Conservation (phyloP, 2,797 vertebrate species). For the Halcyon leucocephala region DNA sequence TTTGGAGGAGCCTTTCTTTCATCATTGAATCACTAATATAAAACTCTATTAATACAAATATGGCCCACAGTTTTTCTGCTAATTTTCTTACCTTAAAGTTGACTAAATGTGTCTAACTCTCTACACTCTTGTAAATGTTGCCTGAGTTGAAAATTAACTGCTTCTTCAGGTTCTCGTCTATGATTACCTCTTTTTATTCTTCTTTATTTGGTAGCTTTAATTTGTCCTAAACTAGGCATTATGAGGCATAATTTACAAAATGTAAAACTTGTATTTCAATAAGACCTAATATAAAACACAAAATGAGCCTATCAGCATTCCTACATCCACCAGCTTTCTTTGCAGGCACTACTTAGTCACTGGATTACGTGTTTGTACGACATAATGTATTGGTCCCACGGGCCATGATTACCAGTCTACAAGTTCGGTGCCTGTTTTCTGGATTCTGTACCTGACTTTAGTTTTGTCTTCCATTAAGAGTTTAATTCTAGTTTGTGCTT, state of each 20-base stretch:
- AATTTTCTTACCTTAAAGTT: not conserved
- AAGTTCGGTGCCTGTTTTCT: not conserved
- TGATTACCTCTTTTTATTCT: not conserved
- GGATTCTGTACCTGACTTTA: not conserved
- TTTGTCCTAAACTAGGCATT: not conserved
- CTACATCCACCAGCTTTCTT: not conserved
- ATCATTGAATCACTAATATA: not conserved
- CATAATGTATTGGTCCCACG: accelerated
- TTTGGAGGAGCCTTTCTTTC: not conserved
- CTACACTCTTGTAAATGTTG: not conserved
- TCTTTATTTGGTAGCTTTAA: not conserved
- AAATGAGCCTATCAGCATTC: not conserved
- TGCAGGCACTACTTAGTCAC: not conserved
- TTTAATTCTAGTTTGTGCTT: not conserved
- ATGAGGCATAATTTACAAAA: not conserved
- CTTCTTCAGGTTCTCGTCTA: not conserved
- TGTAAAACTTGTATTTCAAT: not conserved
- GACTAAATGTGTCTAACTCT: not conserved
- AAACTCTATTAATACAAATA: not conserved
- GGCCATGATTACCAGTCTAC: not conserved
- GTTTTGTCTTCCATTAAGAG: not conserved
- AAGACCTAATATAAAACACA: not conserved
- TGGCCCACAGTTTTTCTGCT: not conserved
- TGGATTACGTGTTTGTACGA: not conserved
- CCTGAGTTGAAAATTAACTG: not conserved